Percentiles rank a stretch among this genome's conserved stretches.
Conservation (phyloP, 1,140 invertebrate species). For the Holcopasites calliopsidis region DNA sequence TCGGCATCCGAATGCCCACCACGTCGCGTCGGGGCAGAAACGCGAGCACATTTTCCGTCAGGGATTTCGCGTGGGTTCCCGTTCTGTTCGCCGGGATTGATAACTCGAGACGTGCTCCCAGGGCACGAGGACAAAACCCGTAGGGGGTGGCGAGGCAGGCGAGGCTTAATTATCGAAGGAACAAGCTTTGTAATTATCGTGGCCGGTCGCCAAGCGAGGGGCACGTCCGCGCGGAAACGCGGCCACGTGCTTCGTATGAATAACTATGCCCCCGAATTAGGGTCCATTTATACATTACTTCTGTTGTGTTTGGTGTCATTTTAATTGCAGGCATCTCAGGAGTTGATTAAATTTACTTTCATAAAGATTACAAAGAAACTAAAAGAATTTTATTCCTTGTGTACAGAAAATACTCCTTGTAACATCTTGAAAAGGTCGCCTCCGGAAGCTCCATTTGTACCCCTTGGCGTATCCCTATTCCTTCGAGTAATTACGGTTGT, state of each 20-base stretch:
- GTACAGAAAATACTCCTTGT: too few relatives aligned
- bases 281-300: too few relatives aligned
- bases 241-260: constrained; percentile 30
- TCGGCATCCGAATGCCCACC: background rate
- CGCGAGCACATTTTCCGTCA: background rate
- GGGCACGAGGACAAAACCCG: background rate
- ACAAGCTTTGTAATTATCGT: constrained; percentile 17
- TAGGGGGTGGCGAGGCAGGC: background rate
- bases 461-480: too few relatives aligned
- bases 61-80: background rate
- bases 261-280: constrained; percentile 17
- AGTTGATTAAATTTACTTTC: too few relatives aligned
- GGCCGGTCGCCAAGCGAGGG: too few relatives aligned
- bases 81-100: background rate
- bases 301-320: too few relatives aligned
- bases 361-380: too few relatives aligned
- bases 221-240: constrained; percentile 15
- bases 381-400: too few relatives aligned
- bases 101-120: background rate
- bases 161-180: constrained; percentile 21
- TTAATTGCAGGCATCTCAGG: too few relatives aligned
- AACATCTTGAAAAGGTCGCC: too few relatives aligned
- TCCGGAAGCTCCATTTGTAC: too few relatives aligned
- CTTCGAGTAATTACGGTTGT: too few relatives aligned
- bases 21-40: background rate